phyloP scores from a whole-genome alignment of 2,113 vertebrate species.

The Lucifuga dentata region DNA sequence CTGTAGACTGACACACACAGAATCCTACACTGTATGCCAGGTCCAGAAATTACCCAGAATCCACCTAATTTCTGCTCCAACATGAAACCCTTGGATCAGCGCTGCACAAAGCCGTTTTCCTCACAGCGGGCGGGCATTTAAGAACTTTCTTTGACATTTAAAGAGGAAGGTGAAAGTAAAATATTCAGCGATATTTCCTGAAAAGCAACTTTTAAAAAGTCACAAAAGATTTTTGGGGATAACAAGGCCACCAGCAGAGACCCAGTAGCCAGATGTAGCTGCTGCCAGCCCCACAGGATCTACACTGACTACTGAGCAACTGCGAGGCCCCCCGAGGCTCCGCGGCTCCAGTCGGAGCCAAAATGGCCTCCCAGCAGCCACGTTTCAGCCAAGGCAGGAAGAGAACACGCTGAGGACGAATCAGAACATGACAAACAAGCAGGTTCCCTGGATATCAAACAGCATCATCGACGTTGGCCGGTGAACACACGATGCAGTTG shows the following conservation, averaged over 20 bases:
- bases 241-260: conserved; percentile 84
- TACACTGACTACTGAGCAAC: conserved; percentile 99
- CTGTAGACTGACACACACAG: conserved; percentile 97
- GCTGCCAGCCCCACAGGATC: conserved; percentile 94
- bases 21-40: conserved; percentile 99
- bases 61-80: not conserved
- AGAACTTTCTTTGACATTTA: conserved; percentile 27
- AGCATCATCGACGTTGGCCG: too few species aligned
- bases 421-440: not conserved
- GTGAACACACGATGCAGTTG: too few species aligned
- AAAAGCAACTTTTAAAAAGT: too few species aligned
- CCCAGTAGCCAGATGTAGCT: conserved; percentile 99
- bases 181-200: not conserved
- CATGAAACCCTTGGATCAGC: conserved; percentile 7
- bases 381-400: conserved; percentile 14
- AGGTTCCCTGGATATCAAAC: not conserved
- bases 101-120: not conserved
- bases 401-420: conserved; percentile 22
- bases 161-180: not conserved
- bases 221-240: not conserved
- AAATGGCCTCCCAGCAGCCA: conserved; percentile 44
- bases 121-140: conserved; percentile 18
- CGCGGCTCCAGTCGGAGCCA: conserved; percentile 30
- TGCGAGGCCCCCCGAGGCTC: conserved; percentile 72
- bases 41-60: conserved; percentile 81